phyloP scores from a whole-genome alignment of 2,888 invertebrate species.

The Tholera decimalis region DNA sequence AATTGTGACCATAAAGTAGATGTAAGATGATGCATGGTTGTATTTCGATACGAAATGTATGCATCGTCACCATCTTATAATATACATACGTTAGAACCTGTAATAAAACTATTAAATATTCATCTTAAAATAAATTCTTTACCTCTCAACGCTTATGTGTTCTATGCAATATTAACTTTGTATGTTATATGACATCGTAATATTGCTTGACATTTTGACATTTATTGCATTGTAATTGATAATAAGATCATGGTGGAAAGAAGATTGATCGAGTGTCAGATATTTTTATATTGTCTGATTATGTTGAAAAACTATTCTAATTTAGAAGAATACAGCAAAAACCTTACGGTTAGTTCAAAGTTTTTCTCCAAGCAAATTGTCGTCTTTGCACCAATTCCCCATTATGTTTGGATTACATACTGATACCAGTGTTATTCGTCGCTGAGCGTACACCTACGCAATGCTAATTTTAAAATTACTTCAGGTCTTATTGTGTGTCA shows the following conservation, averaged over 20 bases:
- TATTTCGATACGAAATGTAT: conserved; percentile 31
- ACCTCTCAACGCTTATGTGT: background rate
- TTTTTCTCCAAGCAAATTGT: conserved; percentile 15
- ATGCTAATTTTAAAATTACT: background rate
- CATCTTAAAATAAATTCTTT: conserved; percentile 35
- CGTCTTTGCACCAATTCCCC: conserved; percentile 27
- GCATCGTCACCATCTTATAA: conserved; percentile 45
- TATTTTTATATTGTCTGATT: background rate
- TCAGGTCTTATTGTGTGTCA: background rate
- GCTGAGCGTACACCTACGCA: background rate
- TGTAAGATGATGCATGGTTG: conserved; percentile 34
- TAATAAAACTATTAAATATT: conserved; percentile 56
- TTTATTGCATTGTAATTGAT: background rate
- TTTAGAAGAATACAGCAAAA: background rate
- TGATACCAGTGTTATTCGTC: background rate
- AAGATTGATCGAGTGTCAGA: conserved; percentile 17
- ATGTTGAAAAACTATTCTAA: background rate
- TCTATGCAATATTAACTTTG: conserved; percentile 10
- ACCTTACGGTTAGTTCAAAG: no score
- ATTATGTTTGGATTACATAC: conserved; percentile 1
- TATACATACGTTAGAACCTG: conserved; percentile 51
- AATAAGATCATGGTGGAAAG: conserved; percentile 29
- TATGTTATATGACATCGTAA: background rate
- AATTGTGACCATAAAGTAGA: conserved; percentile 41
- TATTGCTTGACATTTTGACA: background rate